These are phyloP conservation scores for Henicopernis longicauda DNA, from an alignment of 2,113 vertebrate species.

Conservation along the genomic window DNA sequence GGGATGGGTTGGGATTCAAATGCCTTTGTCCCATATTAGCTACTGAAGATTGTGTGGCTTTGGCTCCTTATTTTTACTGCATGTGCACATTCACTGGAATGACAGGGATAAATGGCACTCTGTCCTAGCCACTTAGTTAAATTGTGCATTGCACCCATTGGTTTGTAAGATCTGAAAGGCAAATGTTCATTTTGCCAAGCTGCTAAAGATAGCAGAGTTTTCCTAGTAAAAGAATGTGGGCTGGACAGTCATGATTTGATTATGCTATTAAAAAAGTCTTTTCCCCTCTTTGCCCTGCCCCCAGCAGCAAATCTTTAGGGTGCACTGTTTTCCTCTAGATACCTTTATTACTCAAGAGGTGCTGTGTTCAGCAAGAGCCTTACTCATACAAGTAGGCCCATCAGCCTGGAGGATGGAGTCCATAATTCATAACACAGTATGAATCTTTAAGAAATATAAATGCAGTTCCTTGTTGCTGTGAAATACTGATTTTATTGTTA, in stretches of 20 bases:
- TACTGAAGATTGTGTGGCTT: neutral
- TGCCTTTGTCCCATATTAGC: neutral
- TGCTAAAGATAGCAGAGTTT: neutral
- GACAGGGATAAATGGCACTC: neutral
- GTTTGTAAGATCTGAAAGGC: neutral
- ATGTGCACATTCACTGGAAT: neutral
- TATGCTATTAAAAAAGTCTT: neutral
- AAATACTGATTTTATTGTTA: slow-evolving; percentile 20
- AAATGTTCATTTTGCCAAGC: neutral
- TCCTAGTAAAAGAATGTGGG: neutral
- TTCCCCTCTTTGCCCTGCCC: neutral
- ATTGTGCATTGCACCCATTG: neutral
- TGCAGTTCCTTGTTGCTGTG: neutral
- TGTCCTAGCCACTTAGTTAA: neutral
- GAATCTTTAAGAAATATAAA: slow-evolving; percentile 1
- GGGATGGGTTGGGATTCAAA: neutral
- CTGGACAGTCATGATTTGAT: neutral
- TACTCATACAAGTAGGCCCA: neutral
- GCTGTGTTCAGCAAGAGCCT: neutral
- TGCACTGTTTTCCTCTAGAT: neutral
- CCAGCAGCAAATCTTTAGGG: neutral
- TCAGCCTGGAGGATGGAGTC: neutral
- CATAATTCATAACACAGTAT: neutral
- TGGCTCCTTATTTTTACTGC: neutral
- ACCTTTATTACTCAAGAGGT: neutral